Percentiles rank a stretch among this genome's conserved stretches.
phyloP scores from a whole-genome alignment of 1,140 invertebrate species.

The Tetramorium alpestre region DNA sequence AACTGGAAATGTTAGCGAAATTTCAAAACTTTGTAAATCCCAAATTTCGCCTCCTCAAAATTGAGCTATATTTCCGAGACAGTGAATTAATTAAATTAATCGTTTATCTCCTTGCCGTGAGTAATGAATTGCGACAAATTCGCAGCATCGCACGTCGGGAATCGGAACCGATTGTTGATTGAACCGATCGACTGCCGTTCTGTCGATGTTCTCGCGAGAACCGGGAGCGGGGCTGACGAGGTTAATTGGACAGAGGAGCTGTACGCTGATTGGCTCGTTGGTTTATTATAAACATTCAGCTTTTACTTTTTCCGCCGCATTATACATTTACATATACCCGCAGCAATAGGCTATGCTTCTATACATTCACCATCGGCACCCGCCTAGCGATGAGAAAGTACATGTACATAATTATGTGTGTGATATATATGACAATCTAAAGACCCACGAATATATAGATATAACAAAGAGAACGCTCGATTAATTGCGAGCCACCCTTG shows the following conservation, averaged over 20 bases:
- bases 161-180: slow-evolving; percentile 6
- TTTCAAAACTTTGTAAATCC: background rate
- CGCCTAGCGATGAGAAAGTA: slow-evolving; percentile 82
- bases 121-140: background rate
- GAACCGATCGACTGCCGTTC: slow-evolving; percentile 59
- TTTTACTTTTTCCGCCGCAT: slow-evolving; percentile 83
- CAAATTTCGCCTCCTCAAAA: background rate
- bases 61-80: background rate
- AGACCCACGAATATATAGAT: slow-evolving; percentile 22
- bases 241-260: slow-evolving; percentile 81
- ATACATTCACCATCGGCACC: slow-evolving; percentile 80
- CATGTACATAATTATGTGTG: slow-evolving; percentile 47
- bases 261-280: slow-evolving; percentile 86
- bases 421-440: slow-evolving; percentile 29
- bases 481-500: slow-evolving; percentile 34
- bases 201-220: slow-evolving; percentile 68
- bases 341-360: slow-evolving; percentile 84
- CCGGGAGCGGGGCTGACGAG: slow-evolving; percentile 70
- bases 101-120: background rate
- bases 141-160: background rate
- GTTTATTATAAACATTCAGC: slow-evolving; percentile 85
- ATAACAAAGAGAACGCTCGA: slow-evolving; percentile 22
- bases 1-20: background rate
- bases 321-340: slow-evolving; percentile 81
- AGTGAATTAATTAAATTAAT: background rate